Base-by-base conservation (phyloP, 64 coral and sea anemone species). In the Porites lutea region DNA sequence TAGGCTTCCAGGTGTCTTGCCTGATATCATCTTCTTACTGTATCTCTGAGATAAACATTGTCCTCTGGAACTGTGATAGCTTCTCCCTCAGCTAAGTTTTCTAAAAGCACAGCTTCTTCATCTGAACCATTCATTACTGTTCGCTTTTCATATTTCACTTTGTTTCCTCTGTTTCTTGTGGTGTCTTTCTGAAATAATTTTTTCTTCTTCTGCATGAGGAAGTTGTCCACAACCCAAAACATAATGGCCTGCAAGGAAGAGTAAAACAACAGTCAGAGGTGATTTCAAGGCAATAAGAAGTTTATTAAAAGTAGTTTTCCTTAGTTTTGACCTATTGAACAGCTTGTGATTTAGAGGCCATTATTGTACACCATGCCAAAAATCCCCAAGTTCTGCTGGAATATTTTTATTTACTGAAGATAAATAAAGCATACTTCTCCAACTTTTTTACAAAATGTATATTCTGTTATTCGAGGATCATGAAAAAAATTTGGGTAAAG, bases 151-250 rank as follows among this genome's bases (percentile, higher is more conserved):
- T 97, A 94, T 71, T 97, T 97, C 8, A 97, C 95, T 97, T 88
- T 94, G 10, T 82, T 54, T 4, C 94, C 95, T 97, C 62, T 94
- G 10, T 54, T 46, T 8, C 15, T 63, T 59, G 78, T 90, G 27
- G 87, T 75, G 5, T 98, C 91, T 61, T 78, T 87, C 66, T 72
- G 74, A 58, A 96, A 79, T 61, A 83, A 50, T 63, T 98, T 98
- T 48, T 94, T 92, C 74, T 92, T 88, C 79, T 98, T 93, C 22
- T 79, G 91, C 97, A 98, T 98, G 19, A 98, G 65, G 46, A 98
- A 98, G 61, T 95, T 95, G 58, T 98, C 97, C 50, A 98, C 97
- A 74, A 98, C 97, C 97, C 97, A 98, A 59, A 98, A 98, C 94
- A 98, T 96, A 9, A 98, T 86, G 37, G 94, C 97, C 97, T 98